Base-by-base conservation (phyloP, 2,888 invertebrate genomes). In the Phania funesta region DNA sequence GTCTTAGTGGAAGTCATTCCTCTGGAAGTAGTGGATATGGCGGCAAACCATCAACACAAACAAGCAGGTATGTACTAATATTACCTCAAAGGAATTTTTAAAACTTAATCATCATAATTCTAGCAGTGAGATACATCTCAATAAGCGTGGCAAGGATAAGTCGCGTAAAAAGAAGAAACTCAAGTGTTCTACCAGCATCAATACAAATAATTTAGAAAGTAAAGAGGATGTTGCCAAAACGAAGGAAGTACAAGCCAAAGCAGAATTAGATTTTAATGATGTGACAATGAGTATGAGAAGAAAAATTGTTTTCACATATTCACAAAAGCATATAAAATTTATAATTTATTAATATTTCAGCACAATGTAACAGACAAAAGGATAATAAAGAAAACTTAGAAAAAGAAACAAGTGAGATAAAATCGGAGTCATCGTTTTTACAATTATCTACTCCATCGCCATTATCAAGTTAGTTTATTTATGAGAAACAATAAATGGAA, bases 11-110 rank as follows among this genome's bases (percentile, higher is more conserved):
- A n/a, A 96, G 96, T 87, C 93, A 95, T 87, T 95, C 95, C 0
- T 95, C 95, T 48, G 94, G 95, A 50, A 96, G 95, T 91, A 96
- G 96, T 89, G 96, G 96, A 2, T 96, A 96, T 92, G 94, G 95
- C 50, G 95, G 95, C 0, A 93, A 94, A 83, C 93, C 93, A 0
- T 93, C 94, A 0, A 93, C 92, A 2, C 92, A 93, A 84, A 92
- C 92, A 58, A 93, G 92, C 90, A 93, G 93, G 86, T 86, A n/a
- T 1, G 50, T 52, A 18, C 35, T 24, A 44, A 11, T 24, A 13
- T 6, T 9, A 16, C 20, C 6, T 18, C 20, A 2, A 44, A 44
- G 1, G 22, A 13, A 9, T 32, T 38, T 44, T 1, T 3, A 50
- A 41, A 74, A 48, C 41, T 67, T 16, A 20, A 35, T n/a, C 1